Evolutionary conservation across 2,888 invertebrate species (phyloP).

Genomic region (Ceratothoa steindachneri): DNA sequence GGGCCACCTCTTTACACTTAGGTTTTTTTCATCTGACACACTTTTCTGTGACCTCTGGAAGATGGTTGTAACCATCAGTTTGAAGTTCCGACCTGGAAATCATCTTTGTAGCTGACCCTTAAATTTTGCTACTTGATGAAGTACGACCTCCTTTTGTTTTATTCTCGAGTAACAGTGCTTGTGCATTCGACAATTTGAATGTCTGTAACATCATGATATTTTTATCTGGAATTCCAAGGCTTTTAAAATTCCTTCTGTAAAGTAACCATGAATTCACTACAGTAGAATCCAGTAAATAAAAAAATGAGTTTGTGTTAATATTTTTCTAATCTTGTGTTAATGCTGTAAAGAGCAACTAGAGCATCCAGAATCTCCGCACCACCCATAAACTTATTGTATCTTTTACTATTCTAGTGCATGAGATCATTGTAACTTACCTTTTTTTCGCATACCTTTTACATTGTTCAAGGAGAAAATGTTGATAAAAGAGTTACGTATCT

Average conservation of each 20-base stretch:
- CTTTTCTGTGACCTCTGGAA: constrained; percentile 16
- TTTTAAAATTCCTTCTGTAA: neutral
- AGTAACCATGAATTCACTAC: constrained; percentile 17
- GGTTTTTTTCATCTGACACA: neutral
- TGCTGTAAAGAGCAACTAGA: constrained; percentile 4
- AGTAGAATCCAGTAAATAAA: constrained; percentile 5
- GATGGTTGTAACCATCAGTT: constrained; percentile 3
- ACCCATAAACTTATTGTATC: constrained; percentile 50
- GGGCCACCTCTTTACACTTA: neutral
- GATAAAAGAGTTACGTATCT: neutral
- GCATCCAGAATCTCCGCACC: constrained; percentile 49
- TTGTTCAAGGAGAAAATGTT: neutral
- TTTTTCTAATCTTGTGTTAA: constrained; percentile 21
- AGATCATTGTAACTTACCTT: constrained; percentile 10
- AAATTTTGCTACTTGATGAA: neutral
- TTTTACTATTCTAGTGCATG: constrained; percentile 14
- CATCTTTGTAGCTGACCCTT: neutral
- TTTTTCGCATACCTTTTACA: neutral
- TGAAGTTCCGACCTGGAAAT: neutral
- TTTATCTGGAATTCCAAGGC: constrained; percentile 9
- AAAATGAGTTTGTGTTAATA: constrained; percentile 9
- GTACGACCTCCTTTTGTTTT: constrained; percentile 7
- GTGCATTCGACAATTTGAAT: constrained; percentile 16
- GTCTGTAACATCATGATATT: constrained; percentile 15
- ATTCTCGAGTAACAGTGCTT: neutral